Evolutionary conservation across 1,140 invertebrate species (phyloP), one percentile per base, ranked within the genome.

Genomic region (Metaphire vulgaris): DNA sequence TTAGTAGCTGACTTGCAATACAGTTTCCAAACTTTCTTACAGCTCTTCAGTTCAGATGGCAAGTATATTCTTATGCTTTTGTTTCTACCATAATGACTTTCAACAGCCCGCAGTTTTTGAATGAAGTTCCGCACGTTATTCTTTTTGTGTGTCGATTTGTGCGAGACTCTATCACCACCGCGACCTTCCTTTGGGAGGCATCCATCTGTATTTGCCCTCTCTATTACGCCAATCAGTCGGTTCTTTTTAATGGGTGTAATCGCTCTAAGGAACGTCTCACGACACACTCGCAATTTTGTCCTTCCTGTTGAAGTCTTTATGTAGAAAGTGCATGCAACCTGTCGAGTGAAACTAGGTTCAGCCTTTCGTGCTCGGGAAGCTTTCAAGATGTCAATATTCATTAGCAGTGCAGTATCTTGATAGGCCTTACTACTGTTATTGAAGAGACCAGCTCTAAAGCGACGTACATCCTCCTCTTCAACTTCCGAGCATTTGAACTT

Each of bases 241-340:
- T 26, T 69, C 67, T 69, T 69, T 31, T 69, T 69, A 69, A 69
- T 69, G 67, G 67, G 67, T 69, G 67, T 69, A 69, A 28, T 69
- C 67, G 28, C 30, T 31, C 67, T 69, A 2, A 69, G 30, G 30
- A 69, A 69, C 67, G 41, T 56, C 21, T 56, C 41, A 56, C 41
- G 41, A 56, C 41, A 56, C 6, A 56, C 41, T 56, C 41, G 21
- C 41, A 56, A 56, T 56, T 56, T 56, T 21, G 6, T 56, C 41
- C 41, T 56, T 6, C 6, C 21, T 12, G 21, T 56, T 6, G 6
- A 56, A 56, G 6, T 56, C 41, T 56, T 56, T 56, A 56, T 56
- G 41, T 56, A 56, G 41, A 56, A 56, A 56, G 21, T 56, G 41
- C 41, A 56, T 56, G 41, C 41, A 56, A 56, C 41, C 21, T 56